Evolutionary conservation across 1,140 invertebrate genomes (phyloP).

Genomic region (Riptortus pedestris): DNA sequence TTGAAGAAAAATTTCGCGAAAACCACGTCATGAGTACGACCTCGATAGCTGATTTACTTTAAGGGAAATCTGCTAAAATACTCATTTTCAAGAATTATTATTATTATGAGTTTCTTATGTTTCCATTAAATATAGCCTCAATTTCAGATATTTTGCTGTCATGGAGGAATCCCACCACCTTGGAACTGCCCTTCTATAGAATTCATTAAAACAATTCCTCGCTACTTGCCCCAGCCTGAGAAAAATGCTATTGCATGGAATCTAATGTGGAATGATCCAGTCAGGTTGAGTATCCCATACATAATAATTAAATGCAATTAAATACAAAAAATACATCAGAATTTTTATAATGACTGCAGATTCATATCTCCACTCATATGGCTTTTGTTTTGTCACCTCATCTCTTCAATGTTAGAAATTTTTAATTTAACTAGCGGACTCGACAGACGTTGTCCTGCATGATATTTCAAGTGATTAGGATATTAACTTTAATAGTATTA

Average conservation of each 20-base stretch:
- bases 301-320: not conserved
- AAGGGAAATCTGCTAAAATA: too few relatives aligned
- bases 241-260: slow-evolving; percentile 62
- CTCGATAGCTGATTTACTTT: too few relatives aligned
- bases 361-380: not conserved
- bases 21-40: too few relatives aligned
- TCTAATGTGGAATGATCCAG: slow-evolving; percentile 66
- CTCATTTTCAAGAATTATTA: too few relatives aligned
- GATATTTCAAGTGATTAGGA: too few relatives aligned
- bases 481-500: too few relatives aligned
- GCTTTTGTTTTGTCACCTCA: not conserved
- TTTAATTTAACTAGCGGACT: not conserved
- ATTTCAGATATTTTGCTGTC: slow-evolving; percentile 50
- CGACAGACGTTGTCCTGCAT: too few relatives aligned
- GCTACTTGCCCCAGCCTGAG: slow-evolving; percentile 51
- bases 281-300: slow-evolving; percentile 40
- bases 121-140: too few relatives aligned
- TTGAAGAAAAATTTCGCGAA: too few relatives aligned
- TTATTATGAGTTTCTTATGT: too few relatives aligned
- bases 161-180: slow-evolving; percentile 49
- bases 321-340: not conserved
- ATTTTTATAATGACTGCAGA: not conserved
- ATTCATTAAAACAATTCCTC: slow-evolving; percentile 51
- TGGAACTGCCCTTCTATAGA: slow-evolving; percentile 44
- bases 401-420: not conserved